Percentiles rank a stretch among this genome's conserved stretches.
These are phyloP conservation scores for Drosophila affinis DNA, from an alignment of 2,888 invertebrate genomes.

Conservation along the genomic window DNA sequence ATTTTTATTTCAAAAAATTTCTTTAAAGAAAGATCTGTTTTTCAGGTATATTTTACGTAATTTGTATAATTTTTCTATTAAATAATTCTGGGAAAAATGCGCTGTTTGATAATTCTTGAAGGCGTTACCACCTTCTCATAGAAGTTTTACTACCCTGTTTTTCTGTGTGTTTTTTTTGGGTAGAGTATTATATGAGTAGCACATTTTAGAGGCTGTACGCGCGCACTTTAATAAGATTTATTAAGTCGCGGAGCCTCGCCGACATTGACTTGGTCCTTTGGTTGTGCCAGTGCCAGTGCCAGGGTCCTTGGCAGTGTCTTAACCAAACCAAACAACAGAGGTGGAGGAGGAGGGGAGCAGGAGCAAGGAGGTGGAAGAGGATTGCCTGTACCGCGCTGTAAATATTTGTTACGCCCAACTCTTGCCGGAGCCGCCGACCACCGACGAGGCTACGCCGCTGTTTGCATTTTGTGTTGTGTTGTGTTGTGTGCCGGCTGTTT, in stretches of 20 bases:
- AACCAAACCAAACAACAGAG: constrained; percentile 35
- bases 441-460: constrained; percentile 41
- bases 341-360: neutral
- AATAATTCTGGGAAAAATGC: too few species aligned
- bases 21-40: too few species aligned
- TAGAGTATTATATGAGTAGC: constrained; percentile 24
- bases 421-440: constrained; percentile 46
- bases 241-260: constrained; percentile 62
- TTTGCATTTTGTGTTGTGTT: constrained; percentile 61
- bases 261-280: constrained; percentile 51
- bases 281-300: neutral
- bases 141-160: fast-evolving
- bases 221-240: constrained; percentile 76
- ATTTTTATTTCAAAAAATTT: too few species aligned
- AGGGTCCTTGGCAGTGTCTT: constrained; percentile 52
- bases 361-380: neutral
- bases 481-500: constrained; percentile 53
- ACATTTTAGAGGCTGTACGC: constrained; percentile 67
- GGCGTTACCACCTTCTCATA: neutral
- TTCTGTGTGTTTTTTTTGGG: neutral
- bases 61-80: too few species aligned
- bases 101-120: too few species aligned
- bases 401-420: constrained; percentile 76
- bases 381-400: constrained; percentile 58
- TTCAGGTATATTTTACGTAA: too few species aligned